These are phyloP conservation scores for Tetrax tetrax DNA, from an alignment of 2,113 vertebrate genomes.

Conservation along the genomic window DNA sequence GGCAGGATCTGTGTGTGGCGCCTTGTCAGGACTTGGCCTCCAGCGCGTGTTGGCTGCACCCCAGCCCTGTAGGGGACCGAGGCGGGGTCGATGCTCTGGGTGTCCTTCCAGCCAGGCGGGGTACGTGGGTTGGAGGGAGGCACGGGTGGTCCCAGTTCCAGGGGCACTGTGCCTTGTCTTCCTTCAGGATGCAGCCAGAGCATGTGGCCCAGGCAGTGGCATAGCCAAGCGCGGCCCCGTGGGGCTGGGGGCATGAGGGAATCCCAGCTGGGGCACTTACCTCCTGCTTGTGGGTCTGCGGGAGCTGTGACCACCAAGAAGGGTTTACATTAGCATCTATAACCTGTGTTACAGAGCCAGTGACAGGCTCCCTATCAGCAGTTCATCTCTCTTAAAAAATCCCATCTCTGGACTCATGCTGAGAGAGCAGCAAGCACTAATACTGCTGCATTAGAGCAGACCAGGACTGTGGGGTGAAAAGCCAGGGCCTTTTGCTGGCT, in stretches of 20 bases:
- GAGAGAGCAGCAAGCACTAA: background rate
- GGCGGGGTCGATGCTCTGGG: fast-evolving
- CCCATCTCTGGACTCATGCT: fast-evolving
- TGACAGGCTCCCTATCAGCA: background rate
- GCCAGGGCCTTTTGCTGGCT: background rate
- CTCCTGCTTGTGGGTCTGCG: background rate
- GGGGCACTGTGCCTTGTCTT: background rate
- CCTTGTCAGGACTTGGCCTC: constrained; percentile 8
- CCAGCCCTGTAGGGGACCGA: background rate
- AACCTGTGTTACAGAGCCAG: too few species aligned
- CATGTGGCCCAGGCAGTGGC: fast-evolving
- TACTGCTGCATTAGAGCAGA: background rate
- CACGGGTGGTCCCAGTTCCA: fast-evolving
- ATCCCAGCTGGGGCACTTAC: too few species aligned
- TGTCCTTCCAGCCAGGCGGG: background rate
- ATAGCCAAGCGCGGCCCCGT: fast-evolving
- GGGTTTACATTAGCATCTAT: fast-evolving
- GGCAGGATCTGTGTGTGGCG: background rate
- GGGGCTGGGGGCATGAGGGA: background rate
- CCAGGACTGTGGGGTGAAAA: fast-evolving
- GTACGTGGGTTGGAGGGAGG: background rate
- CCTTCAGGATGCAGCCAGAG: background rate
- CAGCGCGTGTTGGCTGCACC: background rate
- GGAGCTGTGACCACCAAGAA: background rate
- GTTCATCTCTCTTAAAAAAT: background rate